These are phyloP conservation scores for Phalacrocorax brasilianus DNA, from an alignment of 2,113 vertebrate genomes.

Conservation along the genomic window DNA sequence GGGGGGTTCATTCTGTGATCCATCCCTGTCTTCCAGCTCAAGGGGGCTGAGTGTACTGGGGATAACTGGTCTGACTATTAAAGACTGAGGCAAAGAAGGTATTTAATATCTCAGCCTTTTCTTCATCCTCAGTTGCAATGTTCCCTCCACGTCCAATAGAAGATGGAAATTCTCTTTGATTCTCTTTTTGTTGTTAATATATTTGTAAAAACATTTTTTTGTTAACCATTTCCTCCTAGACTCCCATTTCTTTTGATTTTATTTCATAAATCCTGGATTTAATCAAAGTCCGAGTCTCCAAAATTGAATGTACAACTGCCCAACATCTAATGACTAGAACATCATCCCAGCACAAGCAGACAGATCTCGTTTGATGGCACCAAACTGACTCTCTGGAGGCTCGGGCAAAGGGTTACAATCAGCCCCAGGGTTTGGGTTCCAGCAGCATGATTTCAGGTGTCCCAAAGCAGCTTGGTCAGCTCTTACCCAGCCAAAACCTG, in stretches of 20 bases:
- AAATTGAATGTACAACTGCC: background rate
- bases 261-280: background rate
- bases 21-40: no score
- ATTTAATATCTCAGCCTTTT: no score
- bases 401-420: rapidly evolving
- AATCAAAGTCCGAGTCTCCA: background rate
- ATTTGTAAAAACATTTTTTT: no score
- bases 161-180: no score
- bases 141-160: no score
- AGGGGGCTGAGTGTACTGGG: no score
- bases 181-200: no score
- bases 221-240: background rate
- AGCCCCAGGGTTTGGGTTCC: background rate
- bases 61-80: no score
- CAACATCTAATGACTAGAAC: background rate
- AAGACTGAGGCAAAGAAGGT: no score
- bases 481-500: background rate
- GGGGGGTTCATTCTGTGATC: no score
- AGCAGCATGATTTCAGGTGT: background rate
- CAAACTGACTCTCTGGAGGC: background rate
- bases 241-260: background rate
- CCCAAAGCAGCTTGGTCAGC: background rate
- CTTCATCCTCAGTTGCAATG: no score
- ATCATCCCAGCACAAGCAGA: background rate
- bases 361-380: background rate